These are phyloP conservation scores for Saguinus imperator DNA, from an alignment of 2,113 vertebrate genomes.

Conservation along the genomic window DNA sequence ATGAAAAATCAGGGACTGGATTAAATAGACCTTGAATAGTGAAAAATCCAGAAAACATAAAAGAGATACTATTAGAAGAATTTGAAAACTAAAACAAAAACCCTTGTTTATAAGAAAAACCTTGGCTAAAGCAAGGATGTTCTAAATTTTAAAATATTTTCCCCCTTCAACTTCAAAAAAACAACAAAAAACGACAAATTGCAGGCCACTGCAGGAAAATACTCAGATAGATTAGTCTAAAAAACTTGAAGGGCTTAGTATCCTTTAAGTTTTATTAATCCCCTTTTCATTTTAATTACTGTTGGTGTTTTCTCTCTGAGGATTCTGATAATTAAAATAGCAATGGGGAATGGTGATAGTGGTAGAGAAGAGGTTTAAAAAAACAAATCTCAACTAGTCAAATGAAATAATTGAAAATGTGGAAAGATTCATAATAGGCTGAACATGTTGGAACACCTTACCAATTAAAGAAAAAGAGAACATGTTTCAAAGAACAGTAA, in stretches of 20 bases:
- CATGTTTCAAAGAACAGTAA: not conserved
- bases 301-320: not conserved
- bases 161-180: not conserved
- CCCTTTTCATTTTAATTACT: not conserved
- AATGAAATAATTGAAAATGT: not conserved
- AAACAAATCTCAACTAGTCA: not conserved
- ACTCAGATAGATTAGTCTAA: not conserved
- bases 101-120: not conserved
- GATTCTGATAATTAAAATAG: not conserved
- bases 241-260: not conserved
- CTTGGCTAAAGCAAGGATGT: not conserved
- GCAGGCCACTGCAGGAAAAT: slow-evolving; percentile 22
- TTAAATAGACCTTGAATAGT: not conserved
- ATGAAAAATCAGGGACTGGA: not conserved
- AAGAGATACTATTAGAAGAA: not conserved
- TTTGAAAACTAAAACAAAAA: not conserved
- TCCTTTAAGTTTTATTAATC: not conserved
- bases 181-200: not conserved
- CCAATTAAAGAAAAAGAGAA: not conserved
- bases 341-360: not conserved
- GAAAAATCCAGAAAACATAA: slow-evolving; percentile 1
- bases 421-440: not conserved
- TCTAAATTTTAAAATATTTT: slow-evolving; percentile 37
- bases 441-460: slow-evolving; percentile 14
- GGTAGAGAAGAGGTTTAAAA: not conserved